Base-by-base conservation (phyloP, 2,113 vertebrate species). In the Oxygymnocypris stewartii region DNA sequence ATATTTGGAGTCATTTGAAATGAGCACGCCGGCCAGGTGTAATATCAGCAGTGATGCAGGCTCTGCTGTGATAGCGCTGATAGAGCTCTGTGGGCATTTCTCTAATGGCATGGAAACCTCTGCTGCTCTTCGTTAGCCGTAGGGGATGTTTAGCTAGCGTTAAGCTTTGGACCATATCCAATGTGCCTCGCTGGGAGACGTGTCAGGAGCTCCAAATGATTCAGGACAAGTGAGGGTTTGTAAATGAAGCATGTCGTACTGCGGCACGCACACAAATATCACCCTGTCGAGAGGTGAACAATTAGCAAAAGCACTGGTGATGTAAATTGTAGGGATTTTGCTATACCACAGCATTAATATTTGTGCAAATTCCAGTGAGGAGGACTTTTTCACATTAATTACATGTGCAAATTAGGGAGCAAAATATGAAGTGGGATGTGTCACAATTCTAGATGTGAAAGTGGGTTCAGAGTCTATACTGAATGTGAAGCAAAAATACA, bases 151-250 rank as follows among this genome's bases (percentile, higher is more conserved):
- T 88, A 88, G 73, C 51, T 40, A 44, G 83, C 8, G 71, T 77
- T 42, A 47, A 88, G 86, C 67, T 90, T 75, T 80, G 85, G 90
- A 90, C 79, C 9, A 11, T 54, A 44, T 65, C 54, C 83, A 79
- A 78, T 12, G 23, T 63, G 67, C 40, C 20, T 83, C 35, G 73
- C 35, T n/a, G n/a, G 18, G 82, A 61, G 65, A 87, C 23, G 59
- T 75, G 51, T 81, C 31, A 59, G 42, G 76, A 65, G 20, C 65
- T 37, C 63, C 35, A 82, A 84, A 82, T 51, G 51, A 86, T 40
- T 65, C 51, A 31, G 31, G 44, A 79, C 84, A 79, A 69, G 42
- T 76, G 37, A 31, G 25, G 61, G 54, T 49, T 42, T 42, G 69
- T 25, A 65, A 85, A 84, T 87, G 18, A 25, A 44, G 49, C 86